Evolutionary conservation across 2,888 invertebrate species (phyloP).

Genomic region (Amiota communis): DNA sequence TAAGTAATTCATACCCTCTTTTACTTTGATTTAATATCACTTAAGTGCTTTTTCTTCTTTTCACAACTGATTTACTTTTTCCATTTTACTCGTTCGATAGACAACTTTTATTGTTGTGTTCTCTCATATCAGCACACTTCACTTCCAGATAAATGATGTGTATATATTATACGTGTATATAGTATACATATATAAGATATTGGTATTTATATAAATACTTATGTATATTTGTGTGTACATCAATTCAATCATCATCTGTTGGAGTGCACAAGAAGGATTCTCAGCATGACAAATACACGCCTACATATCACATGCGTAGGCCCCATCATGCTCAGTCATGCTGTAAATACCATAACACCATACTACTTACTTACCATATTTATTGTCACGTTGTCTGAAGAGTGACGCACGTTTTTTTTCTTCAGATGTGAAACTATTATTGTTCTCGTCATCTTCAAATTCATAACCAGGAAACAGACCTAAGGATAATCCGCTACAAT

Average conservation of each 20-base stretch:
- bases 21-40: conserved; percentile 49
- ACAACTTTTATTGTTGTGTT: neutral
- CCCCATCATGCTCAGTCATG: too few relatives aligned
- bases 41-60: conserved; percentile 52
- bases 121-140: neutral
- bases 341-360: neutral
- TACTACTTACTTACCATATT: conserved; percentile 65
- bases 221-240: neutral
- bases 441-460: conserved; percentile 62
- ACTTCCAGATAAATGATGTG: neutral
- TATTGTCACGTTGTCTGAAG: conserved; percentile 71
- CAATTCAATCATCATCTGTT: conserved; percentile 6
- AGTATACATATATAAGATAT: neutral
- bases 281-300: neutral
- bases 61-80: neutral
- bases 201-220: neutral
- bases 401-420: conserved; percentile 69
- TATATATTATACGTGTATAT: neutral
- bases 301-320: conserved; percentile 2
- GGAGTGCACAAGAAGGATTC: neutral
- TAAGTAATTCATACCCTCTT: too few relatives aligned
- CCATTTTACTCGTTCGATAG: neutral
- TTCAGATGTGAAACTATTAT: conserved; percentile 54
- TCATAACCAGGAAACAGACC: conserved; percentile 63
- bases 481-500: conserved; percentile 54